phyloP scores from a whole-genome alignment of 2,888 invertebrate genomes.

The Adelognathus sp. region DNA sequence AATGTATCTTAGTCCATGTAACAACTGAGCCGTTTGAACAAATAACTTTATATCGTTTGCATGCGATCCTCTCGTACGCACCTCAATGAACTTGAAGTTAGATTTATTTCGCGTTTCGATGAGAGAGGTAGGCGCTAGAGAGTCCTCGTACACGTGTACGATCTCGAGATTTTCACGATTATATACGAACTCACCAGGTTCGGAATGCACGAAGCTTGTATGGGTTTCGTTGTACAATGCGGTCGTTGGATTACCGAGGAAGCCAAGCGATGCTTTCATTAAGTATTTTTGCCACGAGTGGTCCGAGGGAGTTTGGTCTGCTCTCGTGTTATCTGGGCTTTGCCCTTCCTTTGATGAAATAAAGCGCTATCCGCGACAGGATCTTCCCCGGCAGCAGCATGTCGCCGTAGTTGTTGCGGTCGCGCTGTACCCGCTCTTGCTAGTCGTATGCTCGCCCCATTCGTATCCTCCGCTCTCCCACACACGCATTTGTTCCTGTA shows the following conservation, averaged over 20 bases:
- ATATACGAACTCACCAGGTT: background rate
- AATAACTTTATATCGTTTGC: background rate
- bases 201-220: background rate
- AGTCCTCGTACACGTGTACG: conserved; percentile 30
- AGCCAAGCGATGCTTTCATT: conserved; percentile 34
- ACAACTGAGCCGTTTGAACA: no score
- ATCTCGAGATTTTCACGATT: conserved; percentile 3
- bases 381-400: conserved; percentile 74
- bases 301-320: conserved; percentile 23
- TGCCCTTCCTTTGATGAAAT: conserved; percentile 78
- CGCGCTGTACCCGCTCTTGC: conserved; percentile 62
- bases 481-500: background rate
- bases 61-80: no score
- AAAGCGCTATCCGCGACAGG: conserved; percentile 76
- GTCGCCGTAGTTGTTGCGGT: conserved; percentile 71
- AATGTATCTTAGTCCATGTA: no score
- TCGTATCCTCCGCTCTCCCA: conserved; percentile 42
- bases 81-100: background rate
- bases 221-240: background rate
- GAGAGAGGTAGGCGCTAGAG: background rate
- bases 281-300: conserved; percentile 27
- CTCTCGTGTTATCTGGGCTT: conserved; percentile 77
- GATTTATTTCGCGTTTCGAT: background rate
- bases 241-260: conserved; percentile 35
- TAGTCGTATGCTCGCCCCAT: conserved; percentile 55